Evolutionary conservation across 2,888 invertebrate species (phyloP), one percentile per base, ranked within the genome.

Genomic region (Coecobrya sp.): DNA sequence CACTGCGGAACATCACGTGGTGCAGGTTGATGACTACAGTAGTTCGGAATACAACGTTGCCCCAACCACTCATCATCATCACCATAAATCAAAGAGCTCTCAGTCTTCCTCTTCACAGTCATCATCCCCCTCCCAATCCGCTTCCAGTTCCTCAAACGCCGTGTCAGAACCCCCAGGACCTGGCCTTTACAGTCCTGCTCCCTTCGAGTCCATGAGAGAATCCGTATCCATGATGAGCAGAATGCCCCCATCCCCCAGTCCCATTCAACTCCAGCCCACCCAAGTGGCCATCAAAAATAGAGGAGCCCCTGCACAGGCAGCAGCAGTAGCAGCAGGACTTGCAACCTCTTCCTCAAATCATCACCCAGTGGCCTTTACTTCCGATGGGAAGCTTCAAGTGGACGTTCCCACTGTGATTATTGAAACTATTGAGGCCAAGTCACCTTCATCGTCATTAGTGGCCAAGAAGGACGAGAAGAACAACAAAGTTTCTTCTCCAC

Each of bases 331-430:
- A n/a, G 13, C 84, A 84, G 91, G 86, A 19, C 87, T 91, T 1
- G 86, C 81, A 19, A 81, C 86, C 13, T 91, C 91, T 36, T 87
- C 91, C 11, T 91, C 91, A 0, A 91, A 91, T 73, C 81, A 91
- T 87, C 91, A 91, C 86, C 82, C 91, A 8, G 86, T 91, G 82
- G 86, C 91, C 86, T 91, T 91, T 87, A 86, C 91, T 27, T 82
- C 86, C 68, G 91, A 91, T 91, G 91, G 91, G 91, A 91, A 91
- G 70, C 87, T 91, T 49, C 91, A 91, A 73, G 91, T 87, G 45
- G 91, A 91, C 70, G 87, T 91, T 91, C 91, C 91, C 91, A 91
- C 91, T 42, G 86, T 91, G 70, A 68, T 91, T 81, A 87, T 91
- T 86, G 91, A 91, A 73, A 62, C 81, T 42, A 91, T 91, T 91